These are phyloP conservation scores for Eupithecia pulchellata DNA, from an alignment of 2,888 invertebrate species.

Conservation along the genomic window DNA sequence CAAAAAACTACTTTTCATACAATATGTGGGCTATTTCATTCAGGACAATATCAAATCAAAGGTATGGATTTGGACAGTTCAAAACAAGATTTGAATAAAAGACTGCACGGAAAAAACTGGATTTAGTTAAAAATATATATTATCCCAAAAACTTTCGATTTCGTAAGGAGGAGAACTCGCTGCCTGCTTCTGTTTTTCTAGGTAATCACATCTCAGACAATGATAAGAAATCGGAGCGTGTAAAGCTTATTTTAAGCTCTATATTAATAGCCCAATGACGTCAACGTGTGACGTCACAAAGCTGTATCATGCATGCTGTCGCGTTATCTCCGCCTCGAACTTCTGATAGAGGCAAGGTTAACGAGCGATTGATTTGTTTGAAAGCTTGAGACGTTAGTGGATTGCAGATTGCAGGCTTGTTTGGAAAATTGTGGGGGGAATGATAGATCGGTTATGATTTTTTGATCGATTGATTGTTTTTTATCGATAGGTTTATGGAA, in stretches of 20 bases:
- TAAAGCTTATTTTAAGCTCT: not conserved
- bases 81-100: no score
- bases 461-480: not conserved
- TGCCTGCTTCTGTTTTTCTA: no score
- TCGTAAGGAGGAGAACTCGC: no score
- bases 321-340: conserved; percentile 14
- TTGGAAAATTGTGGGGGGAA: not conserved
- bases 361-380: conserved; percentile 34
- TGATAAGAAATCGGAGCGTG: conserved; percentile 1
- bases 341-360: conserved; percentile 6
- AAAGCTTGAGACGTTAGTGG: conserved; percentile 20
- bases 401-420: conserved; percentile 6
- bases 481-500: not conserved
- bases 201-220: conserved; percentile 5
- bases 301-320: conserved; percentile 4
- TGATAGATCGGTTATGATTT: conserved; percentile 2
- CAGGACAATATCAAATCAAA: no score
- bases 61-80: no score
- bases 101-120: no score
- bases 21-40: no score
- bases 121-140: no score
- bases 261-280: conserved; percentile 3
- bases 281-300: conserved; percentile 8
- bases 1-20: no score
- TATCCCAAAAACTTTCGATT: no score